These are phyloP conservation scores for Pelvicachromis taeniatus DNA, from an alignment of 2,113 vertebrate species.

Conservation along the genomic window DNA sequence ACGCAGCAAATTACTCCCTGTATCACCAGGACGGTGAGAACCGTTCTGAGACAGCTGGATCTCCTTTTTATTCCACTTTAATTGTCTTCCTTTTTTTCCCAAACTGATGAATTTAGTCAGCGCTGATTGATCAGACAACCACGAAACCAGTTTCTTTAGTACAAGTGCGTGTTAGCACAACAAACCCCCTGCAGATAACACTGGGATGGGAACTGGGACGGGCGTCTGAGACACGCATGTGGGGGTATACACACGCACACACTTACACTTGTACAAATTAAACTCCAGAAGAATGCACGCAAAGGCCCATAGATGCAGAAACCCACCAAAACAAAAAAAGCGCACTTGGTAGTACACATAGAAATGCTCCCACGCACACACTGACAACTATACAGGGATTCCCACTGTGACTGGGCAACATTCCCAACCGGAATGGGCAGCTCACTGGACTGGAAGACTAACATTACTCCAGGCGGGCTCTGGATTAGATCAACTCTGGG, in stretches of 20 bases:
- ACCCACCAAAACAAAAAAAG: not conserved
- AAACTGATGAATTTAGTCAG: slow-evolving; percentile 20
- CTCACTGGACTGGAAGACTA: slow-evolving; percentile 78
- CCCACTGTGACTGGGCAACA: slow-evolving; percentile 67
- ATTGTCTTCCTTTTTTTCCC: not conserved
- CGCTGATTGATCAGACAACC: not conserved
- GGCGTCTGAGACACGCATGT: slow-evolving; percentile 44
- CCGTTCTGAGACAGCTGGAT: not conserved
- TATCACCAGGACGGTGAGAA: slow-evolving; percentile 9
- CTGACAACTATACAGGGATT: slow-evolving; percentile 53
- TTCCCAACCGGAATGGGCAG: slow-evolving; percentile 73
- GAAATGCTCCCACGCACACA: slow-evolving; percentile 9
- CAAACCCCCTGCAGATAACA: slow-evolving; percentile 49
- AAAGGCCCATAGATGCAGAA: not conserved
- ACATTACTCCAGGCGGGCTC: slow-evolving; percentile 75
- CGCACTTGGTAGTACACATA: not conserved
- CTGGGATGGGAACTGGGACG: slow-evolving; percentile 72
- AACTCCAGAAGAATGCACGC: slow-evolving; percentile 25
- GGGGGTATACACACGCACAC: not conserved
- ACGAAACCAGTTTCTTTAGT: not conserved
- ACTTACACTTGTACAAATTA: not conserved
- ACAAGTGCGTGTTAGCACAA: slow-evolving; percentile 13
- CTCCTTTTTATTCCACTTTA: not conserved
- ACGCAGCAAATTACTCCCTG: slow-evolving; percentile 35
- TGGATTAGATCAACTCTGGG: slow-evolving; percentile 72